Evolutionary conservation across 1,140 invertebrate species (phyloP).

Genomic region (Leptoteleia sp.): DNA sequence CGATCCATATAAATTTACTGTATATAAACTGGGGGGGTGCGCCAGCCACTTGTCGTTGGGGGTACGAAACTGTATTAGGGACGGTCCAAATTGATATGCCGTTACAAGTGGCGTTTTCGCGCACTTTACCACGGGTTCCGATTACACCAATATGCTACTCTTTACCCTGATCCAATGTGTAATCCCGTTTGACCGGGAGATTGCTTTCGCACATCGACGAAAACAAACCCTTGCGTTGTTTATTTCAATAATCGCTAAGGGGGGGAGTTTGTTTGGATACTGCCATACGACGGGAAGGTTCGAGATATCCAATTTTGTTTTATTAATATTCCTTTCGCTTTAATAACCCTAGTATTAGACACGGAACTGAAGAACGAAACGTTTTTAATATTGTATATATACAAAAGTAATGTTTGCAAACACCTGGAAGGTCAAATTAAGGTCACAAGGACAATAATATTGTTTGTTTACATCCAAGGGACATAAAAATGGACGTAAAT

Average conservation of each 20-base stretch:
- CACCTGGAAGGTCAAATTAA: no score
- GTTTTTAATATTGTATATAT: no score
- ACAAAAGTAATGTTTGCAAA: no score
- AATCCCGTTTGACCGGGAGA: constrained; percentile 27
- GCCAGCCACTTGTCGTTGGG: constrained; percentile 47
- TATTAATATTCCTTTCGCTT: no score
- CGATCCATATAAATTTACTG: constrained; percentile 29
- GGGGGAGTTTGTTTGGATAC: no score
- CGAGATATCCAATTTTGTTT: no score
- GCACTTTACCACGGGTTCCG: constrained; percentile 56
- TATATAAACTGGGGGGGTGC: constrained; percentile 33
- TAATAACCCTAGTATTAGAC: no score
- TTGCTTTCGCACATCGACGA: constrained; percentile 36
- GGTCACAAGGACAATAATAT: no score
- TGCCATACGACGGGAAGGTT: no score
- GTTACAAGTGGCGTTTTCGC: constrained; percentile 52
- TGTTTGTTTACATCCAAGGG: no score
- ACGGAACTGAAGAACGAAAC: no score
- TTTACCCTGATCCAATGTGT: constrained; percentile 33
- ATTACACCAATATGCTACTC: constrained; percentile 58
- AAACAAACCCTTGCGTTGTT: constrained; percentile 14
- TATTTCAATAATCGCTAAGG: not conserved
- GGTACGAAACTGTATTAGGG: not conserved
- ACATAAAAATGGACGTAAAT: no score
- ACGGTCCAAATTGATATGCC: constrained; percentile 46